Evolutionary conservation across 2,888 invertebrate genomes (phyloP), one percentile per base, ranked within the genome.

Genomic region (Tinea semifulvella): DNA sequence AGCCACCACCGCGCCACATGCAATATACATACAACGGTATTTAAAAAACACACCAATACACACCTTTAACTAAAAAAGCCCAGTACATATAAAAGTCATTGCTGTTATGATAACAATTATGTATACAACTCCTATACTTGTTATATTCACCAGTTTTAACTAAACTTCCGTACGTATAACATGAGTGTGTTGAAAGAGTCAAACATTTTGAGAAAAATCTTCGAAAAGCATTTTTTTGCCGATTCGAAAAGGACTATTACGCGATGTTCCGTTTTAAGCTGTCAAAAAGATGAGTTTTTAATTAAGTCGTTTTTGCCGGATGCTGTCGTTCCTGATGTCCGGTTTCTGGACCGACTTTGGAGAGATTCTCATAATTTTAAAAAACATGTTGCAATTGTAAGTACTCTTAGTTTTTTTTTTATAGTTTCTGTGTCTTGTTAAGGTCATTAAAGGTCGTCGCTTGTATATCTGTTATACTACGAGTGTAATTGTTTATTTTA

Each of bases 371-470:
- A 60, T 11, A 51, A 52, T 42, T 77, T 63, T 49, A 58, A 60
- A 44, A 66, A 73, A 51, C 68, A 65, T 53, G 58, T 76, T 31
- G 76, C 79, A 14, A 53, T 80, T 49, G 79, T 80, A 56, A 68
- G 79, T 69, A 36, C 16, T 18, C 8, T 7, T 7, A 5, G 5
- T 22, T 22, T 22, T 22, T 22, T 22, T 22, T 22, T 7, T 22
- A 22, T 22, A 22, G 25, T 7, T 8, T 22, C 25, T 22, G 25
- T 22, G 8, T 22, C 8, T 22, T 7, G 5, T 8, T 22, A 22
- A 8, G 25, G 25, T 22, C 8, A n/a, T n/a, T n/a, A n/a, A n/a
- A n/a, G n/a, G n/a, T n/a, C n/a, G n/a, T n/a, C n/a, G n/a, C n/a
- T n/a, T n/a, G n/a, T n/a, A n/a, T n/a, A n/a, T n/a, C n/a, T n/a